Conservation (phyloP, 2,888 invertebrate genomes). For the Venustoraphidia nigricollis region DNA sequence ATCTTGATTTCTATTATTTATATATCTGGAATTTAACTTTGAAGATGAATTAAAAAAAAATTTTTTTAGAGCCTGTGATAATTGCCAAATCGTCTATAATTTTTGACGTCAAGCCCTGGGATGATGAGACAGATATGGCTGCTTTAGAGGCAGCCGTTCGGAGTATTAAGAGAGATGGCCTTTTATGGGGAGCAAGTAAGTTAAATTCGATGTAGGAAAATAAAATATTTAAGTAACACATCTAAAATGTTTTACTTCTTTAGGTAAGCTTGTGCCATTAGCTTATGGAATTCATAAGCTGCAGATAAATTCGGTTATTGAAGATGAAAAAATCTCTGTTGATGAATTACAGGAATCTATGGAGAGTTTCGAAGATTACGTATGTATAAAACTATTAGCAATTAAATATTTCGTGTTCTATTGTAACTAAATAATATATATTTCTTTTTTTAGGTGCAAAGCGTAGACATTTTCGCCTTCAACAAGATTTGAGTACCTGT, state of each 20-base stretch:
- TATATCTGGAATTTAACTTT: too few species aligned
- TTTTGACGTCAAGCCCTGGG: conserved; percentile 86
- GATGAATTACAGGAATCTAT: conserved; percentile 80
- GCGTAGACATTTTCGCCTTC: conserved; percentile 89
- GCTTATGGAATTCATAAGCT: conserved; percentile 88
- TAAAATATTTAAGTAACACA: conserved; percentile 1
- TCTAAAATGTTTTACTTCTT: conserved; percentile 15
- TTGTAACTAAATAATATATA: background rate
- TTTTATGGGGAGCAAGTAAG: conserved; percentile 80
- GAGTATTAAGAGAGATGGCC: conserved; percentile 63
- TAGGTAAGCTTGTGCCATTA: conserved; percentile 74
- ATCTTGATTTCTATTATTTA: too few species aligned
- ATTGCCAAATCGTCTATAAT: conserved; percentile 93
- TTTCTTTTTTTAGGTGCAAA: conserved; percentile 52
- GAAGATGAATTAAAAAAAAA: too few species aligned
- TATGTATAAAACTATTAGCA: conserved; percentile 10
- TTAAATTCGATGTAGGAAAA: conserved; percentile 5
- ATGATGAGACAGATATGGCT: conserved; percentile 87
- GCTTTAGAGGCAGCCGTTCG: conserved; percentile 69
- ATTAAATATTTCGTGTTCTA: background rate
- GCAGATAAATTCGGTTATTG: conserved; percentile 83
- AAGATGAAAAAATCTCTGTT: conserved; percentile 89
- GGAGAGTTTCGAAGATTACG: conserved; percentile 65
- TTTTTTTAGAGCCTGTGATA: conserved; percentile 51
- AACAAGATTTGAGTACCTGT: conserved; percentile 59